Conservation (phyloP, 2,888 invertebrate genomes). For the Caenorhabditis auriculariae region DNA sequence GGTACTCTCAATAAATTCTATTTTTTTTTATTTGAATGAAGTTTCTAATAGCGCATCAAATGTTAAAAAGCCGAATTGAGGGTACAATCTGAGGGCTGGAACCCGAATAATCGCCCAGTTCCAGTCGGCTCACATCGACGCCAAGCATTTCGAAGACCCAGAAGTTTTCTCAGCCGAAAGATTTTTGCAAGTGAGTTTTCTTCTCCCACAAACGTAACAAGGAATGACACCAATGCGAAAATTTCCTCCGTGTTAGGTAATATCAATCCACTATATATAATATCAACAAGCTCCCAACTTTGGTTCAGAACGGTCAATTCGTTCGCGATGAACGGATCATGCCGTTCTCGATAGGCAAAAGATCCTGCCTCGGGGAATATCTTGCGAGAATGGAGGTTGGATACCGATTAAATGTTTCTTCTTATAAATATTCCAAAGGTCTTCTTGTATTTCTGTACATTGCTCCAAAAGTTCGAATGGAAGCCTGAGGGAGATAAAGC, state of each 20-base stretch:
- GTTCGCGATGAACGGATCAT: constrained; percentile 30
- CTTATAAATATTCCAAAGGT: too few species aligned
- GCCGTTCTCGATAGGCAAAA: constrained; percentile 37
- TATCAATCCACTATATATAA: too few species aligned
- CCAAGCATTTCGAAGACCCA: constrained; percentile 27
- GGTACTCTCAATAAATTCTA: background rate
- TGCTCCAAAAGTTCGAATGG: constrained; percentile 36
- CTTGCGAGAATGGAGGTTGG: constrained; percentile 37
- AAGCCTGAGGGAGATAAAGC: constrained; percentile 11
- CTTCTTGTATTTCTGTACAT: constrained; percentile 34
- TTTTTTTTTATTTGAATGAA: too few species aligned
- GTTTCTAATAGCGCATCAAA: too few species aligned
- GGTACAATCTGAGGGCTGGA: constrained; percentile 21
- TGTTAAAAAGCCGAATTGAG: background rate
- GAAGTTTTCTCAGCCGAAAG: constrained; percentile 24
- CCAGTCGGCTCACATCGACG: constrained; percentile 32
- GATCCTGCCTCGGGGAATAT: constrained; percentile 32
- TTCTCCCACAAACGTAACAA: background rate
- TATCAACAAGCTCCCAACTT: too few species aligned
- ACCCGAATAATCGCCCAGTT: constrained; percentile 36
- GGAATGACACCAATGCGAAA: background rate
- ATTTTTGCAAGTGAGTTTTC: constrained; percentile 21
- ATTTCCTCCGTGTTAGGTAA: too few species aligned
- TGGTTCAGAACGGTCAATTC: constrained; percentile 20
- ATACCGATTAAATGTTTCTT: too few species aligned